Base-by-base conservation (phyloP, 2,797 vertebrate species). In the Champsocephalus esox region DNA sequence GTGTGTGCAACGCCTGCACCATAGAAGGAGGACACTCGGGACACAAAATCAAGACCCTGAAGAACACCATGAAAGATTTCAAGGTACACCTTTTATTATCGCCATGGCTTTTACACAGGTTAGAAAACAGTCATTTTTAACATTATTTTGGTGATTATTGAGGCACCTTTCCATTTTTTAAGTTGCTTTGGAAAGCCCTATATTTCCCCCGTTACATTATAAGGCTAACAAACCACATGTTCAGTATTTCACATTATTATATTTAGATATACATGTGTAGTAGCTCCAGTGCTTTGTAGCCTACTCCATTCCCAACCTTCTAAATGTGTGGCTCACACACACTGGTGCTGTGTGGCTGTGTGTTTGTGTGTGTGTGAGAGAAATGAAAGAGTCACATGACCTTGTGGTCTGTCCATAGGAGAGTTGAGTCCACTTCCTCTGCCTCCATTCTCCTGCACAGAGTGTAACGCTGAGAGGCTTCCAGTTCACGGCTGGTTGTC, bases 31-130 rank as follows among this genome's bases (percentile, higher is more conserved):
- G 79, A 12, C 94, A 95, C 87, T 63, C 57, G 0, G 93, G 92
- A 48, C 95, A 95, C 89, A 82, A 85, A 0, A 89, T 96, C 82
- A 95, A 94, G 91, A 95, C 94, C 4, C 83, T 95, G 66, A 94
- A 90, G 59, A 94, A 94, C 83, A 80, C 90, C 0, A 93, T 94
- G 94, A 94, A 91, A 16, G 93, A 95, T 44, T 54, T 94, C 1
- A 93, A 92, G 94, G 95, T 95, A 75, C 19, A 5, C 1, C 3
- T 24, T 44, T 34, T 16, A 17, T 2, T 5, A 2, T 34, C 8
- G 0, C 9, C 11, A 32, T 1, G 9, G 19, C 60, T 28, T 50
- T n/a, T 21, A 5, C 24, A 5, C 24, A 3, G 2, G 6, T n/a
- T 2, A 12, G 34, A 14, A 52, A 8, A 28, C 13, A 34, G 21